Base-by-base conservation (phyloP, 1,140 invertebrate genomes). In the Orchesella cincta region DNA sequence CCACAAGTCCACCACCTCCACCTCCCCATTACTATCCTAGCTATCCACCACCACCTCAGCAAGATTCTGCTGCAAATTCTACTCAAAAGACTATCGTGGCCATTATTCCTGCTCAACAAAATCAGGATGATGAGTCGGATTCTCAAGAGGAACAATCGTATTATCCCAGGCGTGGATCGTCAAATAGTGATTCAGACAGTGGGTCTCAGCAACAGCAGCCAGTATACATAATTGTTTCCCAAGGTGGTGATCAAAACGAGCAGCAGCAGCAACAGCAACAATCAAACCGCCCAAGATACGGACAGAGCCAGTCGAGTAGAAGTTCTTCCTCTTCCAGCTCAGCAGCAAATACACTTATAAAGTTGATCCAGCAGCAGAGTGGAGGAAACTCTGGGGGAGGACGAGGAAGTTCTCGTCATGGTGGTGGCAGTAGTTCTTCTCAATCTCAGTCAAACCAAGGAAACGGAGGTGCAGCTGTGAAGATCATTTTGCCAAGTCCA, bases 181-280 rank as follows among this genome's bases (percentile, higher is more conserved):
- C 39, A 46, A 12, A 8, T 46, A 12, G 8, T 46, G 39, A 46
- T 26, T 64, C n/a, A n/a, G n/a, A n/a, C n/a, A 16, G 34, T 12
- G 18, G 23, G 8, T 18, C 8, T 12, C 35, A 35, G 36, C 71
- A 73, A 51, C 36, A 36, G 20, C 29, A 8, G 3, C 35, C 35
- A 36, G 71, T 73, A 8, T 73, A 73, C 35, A 73, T 73, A n/a
- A 31, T 73, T 39, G 29, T 73, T 5, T 36, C 71, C 28, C 71
- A 20, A 73, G 35, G 35, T 8, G 35, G 35, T 26, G 39, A 26
- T 23, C 34, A 73, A 36, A 46, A 36, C 23, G 33, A 73, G 39
- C 34, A 73, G 34, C 35, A 46, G 28, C 29, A 64, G n/a, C n/a
- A 64, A 26, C n/a, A 26, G 8, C 36, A 12, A 73, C 18, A 35